phyloP scores from a whole-genome alignment of 2,888 invertebrate genomes.

The Conus canariensis region DNA sequence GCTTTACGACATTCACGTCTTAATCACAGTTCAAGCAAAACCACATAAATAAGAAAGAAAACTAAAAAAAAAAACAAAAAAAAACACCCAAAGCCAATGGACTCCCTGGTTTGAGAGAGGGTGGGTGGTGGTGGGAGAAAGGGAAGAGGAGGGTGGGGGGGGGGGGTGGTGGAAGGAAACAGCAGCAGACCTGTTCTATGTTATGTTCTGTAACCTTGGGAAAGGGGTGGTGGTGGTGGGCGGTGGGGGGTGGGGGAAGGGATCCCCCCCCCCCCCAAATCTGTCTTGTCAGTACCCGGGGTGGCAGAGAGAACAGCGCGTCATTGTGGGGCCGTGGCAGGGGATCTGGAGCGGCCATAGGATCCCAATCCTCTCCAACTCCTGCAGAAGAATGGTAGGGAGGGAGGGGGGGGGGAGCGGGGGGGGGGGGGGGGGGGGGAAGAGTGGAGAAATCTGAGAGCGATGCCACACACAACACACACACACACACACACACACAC shows the following conservation, averaged over 20 bases:
- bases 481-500: too few species aligned
- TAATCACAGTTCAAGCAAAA: background rate
- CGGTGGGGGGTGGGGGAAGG: too few species aligned
- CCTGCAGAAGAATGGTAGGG: background rate
- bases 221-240: too few species aligned
- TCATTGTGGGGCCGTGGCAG: background rate
- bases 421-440: background rate
- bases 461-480: conserved; percentile 33
- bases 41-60: background rate
- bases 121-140: too few species aligned
- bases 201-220: too few species aligned
- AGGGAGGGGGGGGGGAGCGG: too few species aligned
- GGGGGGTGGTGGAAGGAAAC: background rate
- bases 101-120: too few species aligned
- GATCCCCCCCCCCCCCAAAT: background rate
- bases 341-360: background rate
- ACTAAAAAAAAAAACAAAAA: background rate
- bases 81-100: background rate
- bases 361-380: background rate
- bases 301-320: background rate
- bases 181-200: too few species aligned
- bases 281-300: conserved; percentile 18
- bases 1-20: too few species aligned
- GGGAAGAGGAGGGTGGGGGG: too few species aligned
- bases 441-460: background rate